phyloP scores from a whole-genome alignment of 2,888 invertebrate genomes.

The Marasmarcha lunaedactyla region DNA sequence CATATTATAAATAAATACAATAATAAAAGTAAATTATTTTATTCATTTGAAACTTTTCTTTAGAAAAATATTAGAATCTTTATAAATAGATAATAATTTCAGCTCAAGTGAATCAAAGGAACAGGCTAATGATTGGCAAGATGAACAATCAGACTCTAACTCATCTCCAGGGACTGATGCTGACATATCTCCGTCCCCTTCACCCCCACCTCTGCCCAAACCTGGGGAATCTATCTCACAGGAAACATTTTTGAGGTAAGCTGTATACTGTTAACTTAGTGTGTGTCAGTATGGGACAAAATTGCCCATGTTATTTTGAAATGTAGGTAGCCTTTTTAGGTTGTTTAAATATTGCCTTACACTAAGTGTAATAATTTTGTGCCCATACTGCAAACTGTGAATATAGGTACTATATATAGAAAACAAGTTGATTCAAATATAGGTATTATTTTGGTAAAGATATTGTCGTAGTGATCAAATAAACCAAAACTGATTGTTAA shows the following conservation, averaged over 20 bases:
- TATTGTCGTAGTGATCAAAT: too few species aligned
- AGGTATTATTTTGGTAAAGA: too few species aligned
- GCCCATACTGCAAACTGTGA: too few species aligned
- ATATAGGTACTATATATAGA: too few species aligned
- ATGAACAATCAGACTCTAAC: constrained; percentile 44
- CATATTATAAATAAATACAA: too few species aligned
- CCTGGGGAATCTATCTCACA: constrained; percentile 41
- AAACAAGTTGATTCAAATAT: too few species aligned
- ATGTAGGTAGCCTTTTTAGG: neutral
- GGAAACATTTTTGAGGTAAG: constrained; percentile 51
- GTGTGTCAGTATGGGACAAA: too few species aligned
- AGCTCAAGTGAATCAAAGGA: constrained; percentile 30
- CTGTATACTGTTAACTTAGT: constrained; percentile 40
- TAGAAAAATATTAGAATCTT: neutral
- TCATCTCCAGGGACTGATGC: constrained; percentile 26
- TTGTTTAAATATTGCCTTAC: too few species aligned
- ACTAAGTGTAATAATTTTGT: too few species aligned
- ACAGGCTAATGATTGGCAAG: constrained; percentile 33
- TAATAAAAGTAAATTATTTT: too few species aligned
- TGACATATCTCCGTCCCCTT: constrained; percentile 44
- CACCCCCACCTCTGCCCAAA: constrained; percentile 47
- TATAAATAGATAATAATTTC: neutral
- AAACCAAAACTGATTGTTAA: too few species aligned
- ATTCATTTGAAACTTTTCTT: too few species aligned
- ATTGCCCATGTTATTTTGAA: neutral